These are phyloP conservation scores for Miltochrista miniata DNA, from an alignment of 2,888 invertebrate species.

Conservation along the genomic window DNA sequence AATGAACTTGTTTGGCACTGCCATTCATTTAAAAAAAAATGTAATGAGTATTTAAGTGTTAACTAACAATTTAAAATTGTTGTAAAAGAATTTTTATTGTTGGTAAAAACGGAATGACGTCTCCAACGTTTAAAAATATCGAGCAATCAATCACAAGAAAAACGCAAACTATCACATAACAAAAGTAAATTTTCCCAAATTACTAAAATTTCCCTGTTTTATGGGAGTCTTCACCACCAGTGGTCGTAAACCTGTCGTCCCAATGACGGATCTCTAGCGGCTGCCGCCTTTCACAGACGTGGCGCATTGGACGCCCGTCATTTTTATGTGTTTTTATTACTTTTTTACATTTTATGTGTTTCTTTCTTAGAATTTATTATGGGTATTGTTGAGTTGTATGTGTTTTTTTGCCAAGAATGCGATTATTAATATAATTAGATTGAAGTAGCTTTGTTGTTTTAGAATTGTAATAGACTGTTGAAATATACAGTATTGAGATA, in stretches of 20 bases:
- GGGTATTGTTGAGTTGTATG: conserved; percentile 31
- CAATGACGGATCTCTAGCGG: conserved; percentile 52
- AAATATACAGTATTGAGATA: conserved; percentile 23
- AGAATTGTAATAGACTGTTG: conserved; percentile 23
- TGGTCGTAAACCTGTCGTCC: conserved; percentile 45
- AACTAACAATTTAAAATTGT: too few relatives aligned
- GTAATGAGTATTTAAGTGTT: too few relatives aligned
- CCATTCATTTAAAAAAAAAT: too few relatives aligned
- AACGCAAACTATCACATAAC: conserved; percentile 14
- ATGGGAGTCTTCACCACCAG: conserved; percentile 25
- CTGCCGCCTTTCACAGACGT: conserved; percentile 26
- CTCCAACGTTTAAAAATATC: not conserved
- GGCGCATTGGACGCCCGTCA: conserved; percentile 8
- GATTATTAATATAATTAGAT: conserved; percentile 41
- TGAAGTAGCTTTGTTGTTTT: conserved; percentile 23
- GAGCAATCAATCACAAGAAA: conserved; percentile 6
- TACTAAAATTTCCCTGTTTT: too few relatives aligned
- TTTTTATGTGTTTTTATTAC: conserved; percentile 29
- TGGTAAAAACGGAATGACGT: too few relatives aligned
- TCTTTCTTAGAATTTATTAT: conserved; percentile 31
- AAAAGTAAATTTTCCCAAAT: conserved; percentile 8
- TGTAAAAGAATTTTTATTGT: too few relatives aligned
- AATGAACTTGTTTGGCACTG: too few relatives aligned
- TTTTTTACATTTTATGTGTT: conserved; percentile 28
- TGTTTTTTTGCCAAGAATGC: conserved; percentile 36